Evolutionary conservation across 1,140 invertebrate species (phyloP), one percentile per base, ranked within the genome.

Genomic region (Chymomyza costata): DNA sequence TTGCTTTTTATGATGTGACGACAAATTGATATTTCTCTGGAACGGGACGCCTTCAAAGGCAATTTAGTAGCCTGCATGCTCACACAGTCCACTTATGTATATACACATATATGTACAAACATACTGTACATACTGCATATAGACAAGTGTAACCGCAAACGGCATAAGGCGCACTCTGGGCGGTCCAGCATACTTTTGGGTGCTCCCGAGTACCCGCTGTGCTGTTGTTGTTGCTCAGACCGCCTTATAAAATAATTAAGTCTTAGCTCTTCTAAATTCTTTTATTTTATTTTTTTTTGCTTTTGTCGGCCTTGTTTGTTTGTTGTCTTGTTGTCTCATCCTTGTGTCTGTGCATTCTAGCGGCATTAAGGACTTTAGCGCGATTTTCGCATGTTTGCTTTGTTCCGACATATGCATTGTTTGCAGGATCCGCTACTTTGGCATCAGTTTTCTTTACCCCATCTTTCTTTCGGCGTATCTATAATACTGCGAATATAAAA

Each of bases 1-100:
- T 38, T 76, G 78, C 71, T 81, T 80, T 82, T 82, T 82, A 82
- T 82, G 78, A 82, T 82, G 78, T 82, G 71, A 67, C 78, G 78
- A 82, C 78, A 82, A 82, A 82, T 82, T 82, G 78, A 82, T 82
- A 82, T 78, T 82, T 82, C 78, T 51, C 58, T 55, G 31, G 59
- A 57, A 61, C 58, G 28, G n/a, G 46, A 31, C 39, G 56, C 39
- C 71, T 57, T 68, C 51, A 55, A 52, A 64, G 68, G 73, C 73
- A 80, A 80, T 80, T 80, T 70, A 80, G 67, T 50, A n/a, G n/a
- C n/a, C n/a, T n/a, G n/a, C n/a, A n/a, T n/a, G n/a, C n/a, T n/a
- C 47, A 54, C 35, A 51, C 56, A 51, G 37, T n/a, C n/a, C n/a
- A n/a, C n/a, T n/a, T n/a, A 8, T 13, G 47, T 31, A 19, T 48